Conservation (phyloP, 2,888 invertebrate species). For the Eupithecia subfuscata region DNA sequence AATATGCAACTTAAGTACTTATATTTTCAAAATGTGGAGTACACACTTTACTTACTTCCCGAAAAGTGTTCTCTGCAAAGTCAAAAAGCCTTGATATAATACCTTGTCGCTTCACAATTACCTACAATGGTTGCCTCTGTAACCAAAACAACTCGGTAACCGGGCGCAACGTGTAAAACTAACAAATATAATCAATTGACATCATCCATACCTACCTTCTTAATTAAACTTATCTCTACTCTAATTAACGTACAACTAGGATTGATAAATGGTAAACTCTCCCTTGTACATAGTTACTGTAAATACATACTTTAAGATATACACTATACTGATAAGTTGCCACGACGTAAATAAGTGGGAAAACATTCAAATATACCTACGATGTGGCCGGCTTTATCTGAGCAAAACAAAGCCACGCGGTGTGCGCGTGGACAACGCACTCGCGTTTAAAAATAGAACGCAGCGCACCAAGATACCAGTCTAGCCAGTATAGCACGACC, state of each 20-base stretch:
- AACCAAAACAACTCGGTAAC: slow-evolving; percentile 3
- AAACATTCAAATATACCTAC: slow-evolving; percentile 43
- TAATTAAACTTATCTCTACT: slow-evolving; percentile 56
- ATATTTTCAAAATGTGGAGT: not conserved
- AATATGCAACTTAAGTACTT: not conserved
- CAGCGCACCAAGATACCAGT: slow-evolving; percentile 36
- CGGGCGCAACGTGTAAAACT: not conserved
- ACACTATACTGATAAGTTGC: slow-evolving; percentile 57
- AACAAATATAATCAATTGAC: slow-evolving; percentile 40
- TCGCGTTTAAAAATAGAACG: slow-evolving; percentile 72
- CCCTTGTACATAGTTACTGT: slow-evolving; percentile 59
- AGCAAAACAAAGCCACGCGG: slow-evolving; percentile 81
- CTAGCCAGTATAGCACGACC: slow-evolving; percentile 28
- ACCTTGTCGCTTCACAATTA: not conserved
- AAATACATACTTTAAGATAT: not conserved
- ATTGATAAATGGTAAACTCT: slow-evolving; percentile 51
- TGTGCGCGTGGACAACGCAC: slow-evolving; percentile 68
- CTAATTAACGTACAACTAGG: slow-evolving; percentile 62
- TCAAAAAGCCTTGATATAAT: not conserved
- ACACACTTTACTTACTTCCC: not conserved
- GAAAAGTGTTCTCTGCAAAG: not conserved
- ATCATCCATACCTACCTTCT: slow-evolving; percentile 25
- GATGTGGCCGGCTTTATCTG: slow-evolving; percentile 57
- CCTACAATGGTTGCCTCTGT: not conserved
- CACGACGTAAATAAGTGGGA: slow-evolving; percentile 72